These are phyloP conservation scores for Petrocephalus zakoni DNA, from an alignment of 2,113 vertebrate genomes.

Conservation along the genomic window DNA sequence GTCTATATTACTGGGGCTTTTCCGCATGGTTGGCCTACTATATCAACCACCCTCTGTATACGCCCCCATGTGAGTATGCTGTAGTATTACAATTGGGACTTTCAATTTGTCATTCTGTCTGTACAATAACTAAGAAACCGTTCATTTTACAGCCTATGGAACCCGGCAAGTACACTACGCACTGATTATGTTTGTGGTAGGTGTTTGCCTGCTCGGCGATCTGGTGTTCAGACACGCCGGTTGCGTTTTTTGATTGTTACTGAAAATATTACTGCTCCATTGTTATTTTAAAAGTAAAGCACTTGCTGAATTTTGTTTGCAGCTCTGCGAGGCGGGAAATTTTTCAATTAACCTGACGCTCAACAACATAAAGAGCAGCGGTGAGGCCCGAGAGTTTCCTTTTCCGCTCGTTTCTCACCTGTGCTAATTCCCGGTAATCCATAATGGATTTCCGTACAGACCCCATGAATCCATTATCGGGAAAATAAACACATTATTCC, in stretches of 20 bases:
- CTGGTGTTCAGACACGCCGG: background rate
- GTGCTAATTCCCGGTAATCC: background rate
- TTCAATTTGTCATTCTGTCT: background rate
- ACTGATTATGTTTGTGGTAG: constrained; percentile 63
- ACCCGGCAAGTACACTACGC: constrained; percentile 64
- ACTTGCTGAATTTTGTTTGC: constrained; percentile 22
- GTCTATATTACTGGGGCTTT: constrained; percentile 68
- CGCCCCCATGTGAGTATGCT: constrained; percentile 63
- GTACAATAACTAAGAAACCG: background rate
- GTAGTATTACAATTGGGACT: background rate
- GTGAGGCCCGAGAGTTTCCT: constrained; percentile 44
- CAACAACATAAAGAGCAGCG: constrained; percentile 55
- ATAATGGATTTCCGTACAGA: background rate
- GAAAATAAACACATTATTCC: background rate
- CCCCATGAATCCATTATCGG: background rate
- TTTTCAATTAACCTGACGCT: constrained; percentile 64
- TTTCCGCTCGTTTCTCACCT: background rate
- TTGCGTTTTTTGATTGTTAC: background rate
- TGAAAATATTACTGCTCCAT: background rate
- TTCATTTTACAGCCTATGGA: constrained; percentile 57
- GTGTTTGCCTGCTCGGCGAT: constrained; percentile 28
- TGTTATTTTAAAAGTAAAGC: background rate
- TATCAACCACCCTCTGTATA: constrained; percentile 71
- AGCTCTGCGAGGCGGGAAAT: constrained; percentile 67
- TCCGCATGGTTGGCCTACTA: constrained; percentile 71